These are phyloP conservation scores for Sesia bembeciformis DNA, from an alignment of 2,888 invertebrate genomes.

Conservation along the genomic window DNA sequence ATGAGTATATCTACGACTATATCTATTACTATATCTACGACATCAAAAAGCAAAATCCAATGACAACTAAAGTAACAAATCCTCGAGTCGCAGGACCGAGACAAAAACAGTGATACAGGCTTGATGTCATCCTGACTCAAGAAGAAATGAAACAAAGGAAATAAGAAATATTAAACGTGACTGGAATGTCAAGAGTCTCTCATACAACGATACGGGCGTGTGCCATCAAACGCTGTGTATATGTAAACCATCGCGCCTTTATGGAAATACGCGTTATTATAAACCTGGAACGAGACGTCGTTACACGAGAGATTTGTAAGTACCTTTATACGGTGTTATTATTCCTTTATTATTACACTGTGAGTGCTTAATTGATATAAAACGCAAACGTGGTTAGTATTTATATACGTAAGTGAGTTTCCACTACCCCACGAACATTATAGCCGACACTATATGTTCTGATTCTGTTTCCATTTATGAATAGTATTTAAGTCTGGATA, in stretches of 20 bases:
- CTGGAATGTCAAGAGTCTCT: conserved; percentile 54
- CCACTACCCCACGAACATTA: too few species aligned
- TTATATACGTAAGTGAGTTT: not conserved
- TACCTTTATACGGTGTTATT: conserved; percentile 18
- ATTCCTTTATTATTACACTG: conserved; percentile 7
- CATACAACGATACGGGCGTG: conserved; percentile 44
- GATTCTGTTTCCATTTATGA: too few species aligned
- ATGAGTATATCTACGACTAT: not conserved
- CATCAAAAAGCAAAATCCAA: not conserved
- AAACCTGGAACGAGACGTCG: conserved; percentile 27
- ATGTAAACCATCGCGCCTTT: conserved; percentile 48
- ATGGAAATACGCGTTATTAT: conserved; percentile 45
- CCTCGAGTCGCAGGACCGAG: conserved; percentile 25
- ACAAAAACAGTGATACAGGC: conserved; percentile 43
- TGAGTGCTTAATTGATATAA: conserved; percentile 11
- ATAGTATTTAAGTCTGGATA: too few species aligned
- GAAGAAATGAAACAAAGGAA: conserved; percentile 69
- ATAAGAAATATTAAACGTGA: conserved; percentile 73
- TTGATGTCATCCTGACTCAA: conserved; percentile 55
- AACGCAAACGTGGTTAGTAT: conserved; percentile 1
- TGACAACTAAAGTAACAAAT: conserved; percentile 19
- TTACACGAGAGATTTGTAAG: conserved; percentile 27
- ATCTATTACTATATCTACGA: too few species aligned
- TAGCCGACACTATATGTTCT: too few species aligned
- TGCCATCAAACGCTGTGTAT: conserved; percentile 37